These are phyloP conservation scores for Lasioglossum zephyrum DNA, from an alignment of 2,888 invertebrate genomes.

Conservation along the genomic window DNA sequence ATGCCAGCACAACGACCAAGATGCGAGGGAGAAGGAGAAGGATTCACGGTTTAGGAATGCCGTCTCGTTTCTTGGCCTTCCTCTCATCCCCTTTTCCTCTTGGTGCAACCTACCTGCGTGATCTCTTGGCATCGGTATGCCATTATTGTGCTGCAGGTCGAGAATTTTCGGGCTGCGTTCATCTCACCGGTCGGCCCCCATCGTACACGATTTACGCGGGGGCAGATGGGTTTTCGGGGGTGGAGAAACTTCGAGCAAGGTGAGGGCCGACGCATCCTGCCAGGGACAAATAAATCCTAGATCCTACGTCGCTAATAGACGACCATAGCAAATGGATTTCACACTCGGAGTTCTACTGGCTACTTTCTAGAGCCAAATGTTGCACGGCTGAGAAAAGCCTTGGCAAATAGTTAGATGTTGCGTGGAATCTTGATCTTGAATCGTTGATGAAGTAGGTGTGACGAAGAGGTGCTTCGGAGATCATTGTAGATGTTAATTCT, in stretches of 20 bases:
- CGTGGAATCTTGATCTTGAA: not conserved
- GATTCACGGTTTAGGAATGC: constrained; percentile 78
- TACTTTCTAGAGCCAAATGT: not conserved
- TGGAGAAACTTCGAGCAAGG: not conserved
- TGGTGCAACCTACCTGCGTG: constrained; percentile 50
- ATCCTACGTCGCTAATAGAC: not conserved
- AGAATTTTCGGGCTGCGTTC: constrained; percentile 48
- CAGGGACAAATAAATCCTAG: not conserved
- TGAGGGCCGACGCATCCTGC: not conserved
- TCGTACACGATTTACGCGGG: not conserved
- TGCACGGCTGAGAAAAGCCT: not conserved
- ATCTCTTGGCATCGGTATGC: constrained; percentile 29
- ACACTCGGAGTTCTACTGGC: not conserved
- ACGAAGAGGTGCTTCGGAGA: not conserved
- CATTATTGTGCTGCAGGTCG: constrained; percentile 49
- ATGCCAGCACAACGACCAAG: not conserved
- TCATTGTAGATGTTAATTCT: not conserved
- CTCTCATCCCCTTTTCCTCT: constrained; percentile 9
- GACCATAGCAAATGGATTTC: not conserved
- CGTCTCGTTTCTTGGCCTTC: constrained; percentile 62
- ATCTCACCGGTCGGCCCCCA: not conserved
- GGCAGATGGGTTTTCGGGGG: not conserved
- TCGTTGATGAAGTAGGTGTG: not conserved
- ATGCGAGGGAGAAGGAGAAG: constrained; percentile 31
- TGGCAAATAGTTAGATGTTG: not conserved